These are phyloP conservation scores for Pithecia hirsuta DNA, from an alignment of 2,797 vertebrate genomes.

Conservation along the genomic window DNA sequence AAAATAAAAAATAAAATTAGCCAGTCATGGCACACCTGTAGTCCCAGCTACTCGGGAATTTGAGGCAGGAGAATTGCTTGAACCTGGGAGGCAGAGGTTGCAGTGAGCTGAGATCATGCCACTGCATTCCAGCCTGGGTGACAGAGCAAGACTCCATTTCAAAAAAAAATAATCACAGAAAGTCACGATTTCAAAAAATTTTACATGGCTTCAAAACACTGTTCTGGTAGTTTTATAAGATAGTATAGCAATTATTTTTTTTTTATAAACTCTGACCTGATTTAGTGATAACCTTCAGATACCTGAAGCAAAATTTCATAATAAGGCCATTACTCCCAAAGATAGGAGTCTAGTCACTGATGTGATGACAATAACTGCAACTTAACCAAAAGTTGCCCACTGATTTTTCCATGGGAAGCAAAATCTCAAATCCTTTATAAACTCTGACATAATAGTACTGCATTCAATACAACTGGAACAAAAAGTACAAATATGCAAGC, in stretches of 20 bases:
- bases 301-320: constrained; percentile 38
- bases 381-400: neutral
- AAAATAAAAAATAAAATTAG: neutral
- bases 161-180: neutral
- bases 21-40: neutral
- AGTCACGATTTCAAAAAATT: constrained; percentile 16
- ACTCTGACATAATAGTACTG: neutral
- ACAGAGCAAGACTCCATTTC: neutral
- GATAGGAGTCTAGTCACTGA: neutral
- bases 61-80: neutral
- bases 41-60: neutral
- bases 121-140: neutral
- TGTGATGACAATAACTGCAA: constrained; percentile 8
- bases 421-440: constrained; percentile 46
- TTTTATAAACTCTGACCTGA: constrained; percentile 44
- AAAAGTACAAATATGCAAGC: constrained; percentile 15
- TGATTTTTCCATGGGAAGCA: constrained; percentile 32
- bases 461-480: constrained; percentile 26
- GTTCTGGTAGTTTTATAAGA: neutral
- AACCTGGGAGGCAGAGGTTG: neutral
- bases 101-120: neutral
- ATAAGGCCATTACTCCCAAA: neutral
- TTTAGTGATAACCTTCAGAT: constrained; percentile 22
- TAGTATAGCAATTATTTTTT: neutral
- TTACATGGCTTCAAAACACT: neutral